Evolutionary conservation across 2,888 invertebrate species (phyloP).

Genomic region (Oxycera nigricornis): DNA sequence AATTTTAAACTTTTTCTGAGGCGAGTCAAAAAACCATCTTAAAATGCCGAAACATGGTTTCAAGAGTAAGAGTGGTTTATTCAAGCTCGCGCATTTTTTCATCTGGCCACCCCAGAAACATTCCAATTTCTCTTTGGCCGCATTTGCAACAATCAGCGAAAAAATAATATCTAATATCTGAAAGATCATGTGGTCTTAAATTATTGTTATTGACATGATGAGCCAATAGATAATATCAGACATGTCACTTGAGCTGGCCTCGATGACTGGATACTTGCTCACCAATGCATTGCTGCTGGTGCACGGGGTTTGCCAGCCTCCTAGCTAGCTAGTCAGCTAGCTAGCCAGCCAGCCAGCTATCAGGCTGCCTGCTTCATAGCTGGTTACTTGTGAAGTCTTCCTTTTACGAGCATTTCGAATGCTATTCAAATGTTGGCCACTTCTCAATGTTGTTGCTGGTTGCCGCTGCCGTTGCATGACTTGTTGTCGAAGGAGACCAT

Average conservation of each 20-base stretch:
- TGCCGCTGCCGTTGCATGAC: constrained; percentile 28
- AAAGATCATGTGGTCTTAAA: constrained; percentile 47
- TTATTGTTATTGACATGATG: constrained; percentile 48
- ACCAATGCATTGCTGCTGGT: constrained; percentile 18
- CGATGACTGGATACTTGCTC: constrained; percentile 26
- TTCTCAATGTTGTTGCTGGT: constrained; percentile 32
- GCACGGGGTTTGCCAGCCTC: not conserved
- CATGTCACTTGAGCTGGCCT: constrained; percentile 46
- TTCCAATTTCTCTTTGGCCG: not conserved
- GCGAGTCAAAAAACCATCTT: too few relatives aligned
- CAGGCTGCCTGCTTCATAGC: not conserved
- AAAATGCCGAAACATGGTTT: too few relatives aligned
- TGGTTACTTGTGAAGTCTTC: constrained; percentile 39
- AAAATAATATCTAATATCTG: constrained; percentile 41
- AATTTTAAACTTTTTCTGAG: not conserved
- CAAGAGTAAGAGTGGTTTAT: not conserved
- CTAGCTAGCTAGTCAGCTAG: not conserved
- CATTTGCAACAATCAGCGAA: constrained; percentile 35
- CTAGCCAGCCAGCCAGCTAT: not conserved
- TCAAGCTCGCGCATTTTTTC: not conserved
- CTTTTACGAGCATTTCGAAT: constrained; percentile 38
- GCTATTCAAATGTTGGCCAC: constrained; percentile 40
- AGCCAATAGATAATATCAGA: constrained; percentile 47
- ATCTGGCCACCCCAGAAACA: not conserved
- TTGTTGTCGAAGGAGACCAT: constrained; percentile 39